These are phyloP conservation scores for Tromatobia lineatoria DNA, from an alignment of 2,888 invertebrate genomes.

Conservation along the genomic window DNA sequence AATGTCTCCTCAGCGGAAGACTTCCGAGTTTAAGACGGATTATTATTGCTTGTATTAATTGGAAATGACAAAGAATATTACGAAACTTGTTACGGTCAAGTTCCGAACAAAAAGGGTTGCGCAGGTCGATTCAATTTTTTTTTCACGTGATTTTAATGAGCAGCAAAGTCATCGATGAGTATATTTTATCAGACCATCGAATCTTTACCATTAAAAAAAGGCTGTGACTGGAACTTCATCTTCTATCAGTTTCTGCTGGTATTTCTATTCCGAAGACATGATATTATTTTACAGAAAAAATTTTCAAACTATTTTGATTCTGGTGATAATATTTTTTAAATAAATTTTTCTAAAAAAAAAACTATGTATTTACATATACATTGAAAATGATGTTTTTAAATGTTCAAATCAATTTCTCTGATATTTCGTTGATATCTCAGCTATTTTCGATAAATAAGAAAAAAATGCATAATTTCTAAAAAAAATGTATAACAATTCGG, in stretches of 20 bases:
- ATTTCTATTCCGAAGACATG: neutral
- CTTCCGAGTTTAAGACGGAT: conserved; percentile 72
- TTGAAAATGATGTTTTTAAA: too few species aligned
- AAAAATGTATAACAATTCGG: too few species aligned
- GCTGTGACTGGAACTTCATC: conserved; percentile 26
- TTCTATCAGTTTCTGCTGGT: neutral
- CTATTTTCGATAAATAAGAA: too few species aligned
- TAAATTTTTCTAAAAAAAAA: neutral
- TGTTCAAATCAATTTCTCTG: too few species aligned
- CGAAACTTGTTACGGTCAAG: conserved; percentile 70
- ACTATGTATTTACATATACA: too few species aligned
- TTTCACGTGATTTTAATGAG: neutral
- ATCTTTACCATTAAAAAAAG: conserved; percentile 1
- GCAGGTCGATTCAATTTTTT: conserved; percentile 69
- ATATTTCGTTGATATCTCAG: too few species aligned
- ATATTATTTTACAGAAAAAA: neutral
- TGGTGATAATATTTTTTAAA: neutral
- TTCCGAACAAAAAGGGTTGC: conserved; percentile 70
- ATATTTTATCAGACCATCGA: conserved; percentile 22
- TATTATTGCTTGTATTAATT: conserved; percentile 19
- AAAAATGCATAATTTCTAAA: too few species aligned
- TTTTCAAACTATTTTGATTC: neutral
- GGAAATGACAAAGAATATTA: conserved; percentile 4
- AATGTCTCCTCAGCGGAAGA: conserved; percentile 70
- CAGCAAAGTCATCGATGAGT: neutral